Conservation (phyloP, 2,888 invertebrate species). For the Latrodectus hesperus region DNA sequence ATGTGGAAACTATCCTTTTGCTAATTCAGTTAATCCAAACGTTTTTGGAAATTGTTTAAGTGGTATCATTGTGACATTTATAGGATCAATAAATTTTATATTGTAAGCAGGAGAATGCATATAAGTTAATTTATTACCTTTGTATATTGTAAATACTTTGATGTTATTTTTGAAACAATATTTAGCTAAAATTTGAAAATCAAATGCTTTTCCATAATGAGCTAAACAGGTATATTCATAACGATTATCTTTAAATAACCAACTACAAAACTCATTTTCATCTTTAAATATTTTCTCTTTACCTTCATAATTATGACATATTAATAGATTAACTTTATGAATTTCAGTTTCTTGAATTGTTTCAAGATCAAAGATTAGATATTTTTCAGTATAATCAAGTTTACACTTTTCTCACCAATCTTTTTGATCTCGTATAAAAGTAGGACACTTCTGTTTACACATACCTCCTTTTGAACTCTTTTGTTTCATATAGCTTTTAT, state of each 20-base stretch:
- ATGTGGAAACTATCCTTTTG: slow-evolving; percentile 20
- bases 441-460: too few relatives aligned
- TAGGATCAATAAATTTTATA: slow-evolving; percentile 15
- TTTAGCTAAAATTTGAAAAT: not conserved
- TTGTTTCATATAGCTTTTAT: too few relatives aligned
- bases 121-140: not conserved
- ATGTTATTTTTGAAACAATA: not conserved
- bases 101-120: slow-evolving; percentile 16
- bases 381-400: too few relatives aligned
- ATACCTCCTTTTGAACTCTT: too few relatives aligned
- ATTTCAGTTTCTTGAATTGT: too few relatives aligned
- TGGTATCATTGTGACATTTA: slow-evolving; percentile 6
- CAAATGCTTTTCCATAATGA: too few relatives aligned
- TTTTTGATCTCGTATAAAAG: too few relatives aligned
- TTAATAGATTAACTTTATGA: too few relatives aligned
- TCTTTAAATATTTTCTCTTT: not conserved
- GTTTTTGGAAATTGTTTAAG: slow-evolving; percentile 14
- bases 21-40: slow-evolving; percentile 12
- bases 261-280: not conserved
- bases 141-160: not conserved
- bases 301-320: too few relatives aligned
- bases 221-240: not conserved
- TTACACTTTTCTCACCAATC: too few relatives aligned
- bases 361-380: too few relatives aligned
- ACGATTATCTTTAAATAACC: not conserved